Evolutionary conservation across 1,140 invertebrate species (phyloP), one percentile per base, ranked within the genome.

Genomic region (Drosophila littoralis): DNA sequence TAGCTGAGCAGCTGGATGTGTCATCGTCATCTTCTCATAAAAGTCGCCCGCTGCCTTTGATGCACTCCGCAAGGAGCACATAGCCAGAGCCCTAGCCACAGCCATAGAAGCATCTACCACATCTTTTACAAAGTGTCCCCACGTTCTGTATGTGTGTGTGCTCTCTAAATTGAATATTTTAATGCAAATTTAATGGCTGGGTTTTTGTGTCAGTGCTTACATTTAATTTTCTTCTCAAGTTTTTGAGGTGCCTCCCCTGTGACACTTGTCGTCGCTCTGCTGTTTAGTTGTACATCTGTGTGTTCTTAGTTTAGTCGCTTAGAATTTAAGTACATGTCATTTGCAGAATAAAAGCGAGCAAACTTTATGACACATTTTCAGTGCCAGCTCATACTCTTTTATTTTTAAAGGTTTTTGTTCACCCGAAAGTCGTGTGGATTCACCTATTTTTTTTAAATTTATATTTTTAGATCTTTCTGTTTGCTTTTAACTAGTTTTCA

Each of bases 161-260:
- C 52, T 42, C 60, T 65, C 59, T 50, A 78, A 85, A 85, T 86
- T 85, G 82, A 85, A 85, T 86, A 85, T 86, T 86, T 86, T 79
- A 86, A 85, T 86, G 81, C 79, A 85, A 85, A 86, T 85, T 85
- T 85, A 86, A 85, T 85, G 81, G 78, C 59, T 75, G 77, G 65
- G 75, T 74, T 69, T 81, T 65, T 71, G 68, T 64, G 35, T 58
- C 55, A 32, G 40, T 55, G 59, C 48, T 85, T 67, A 57, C 77
- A 77, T 85, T 85, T 85, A 83, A 85, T 84, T 77, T 84, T 66
- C 58, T 74, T 64, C 46, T 74, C 42, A 63, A 70, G 59, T 77
- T 84, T 68, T 84, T 63, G 67, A 68, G 64, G 79, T 61, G 22
- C 43, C 22, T 7, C 17, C 17, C n/a, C 17, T 6, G 13, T n/a